Evolutionary conservation across 2,113 vertebrate species (phyloP), one percentile per base, ranked within the genome.

Genomic region (Melanostigma gelatinosum): DNA sequence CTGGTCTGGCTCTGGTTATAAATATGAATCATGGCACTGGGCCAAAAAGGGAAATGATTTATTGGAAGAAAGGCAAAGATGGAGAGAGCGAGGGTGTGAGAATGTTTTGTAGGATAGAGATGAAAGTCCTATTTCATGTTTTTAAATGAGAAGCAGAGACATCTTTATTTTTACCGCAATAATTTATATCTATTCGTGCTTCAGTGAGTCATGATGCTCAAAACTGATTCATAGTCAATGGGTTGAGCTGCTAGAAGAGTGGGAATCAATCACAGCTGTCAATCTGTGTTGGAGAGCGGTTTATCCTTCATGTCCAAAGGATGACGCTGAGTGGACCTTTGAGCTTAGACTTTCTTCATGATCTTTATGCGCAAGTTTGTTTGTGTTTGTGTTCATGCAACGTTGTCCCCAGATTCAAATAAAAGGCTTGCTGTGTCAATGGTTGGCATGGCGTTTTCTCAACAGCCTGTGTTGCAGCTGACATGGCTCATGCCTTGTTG

Each of bases 21-120:
- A 89, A 88, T 89, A 90, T 88, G 76, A 91, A 90, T 89, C 83
- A 84, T 87, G 64, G 55, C 16, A 24, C 72, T 58, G 72, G 70
- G 80, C 74, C 63, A 20, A 20, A 34, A 11, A 7, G 44, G n/a
- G 24, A 79, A 44, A 66, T 67, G 44, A 80, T 79, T 80, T 70
- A 85, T 71, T 63, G 32, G 62, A 57, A 34, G 52, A 80, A 74
- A 78, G 40, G 60, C 68, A 74, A 46, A 75, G 71, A 82, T 75
- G 44, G 11, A 54, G 34, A 77, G 68, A 72, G 63, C 16, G 32
- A 73, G 62, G 60, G 63, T 68, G 55, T 71, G 62, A 75, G 50
- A 75, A 69, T 34, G 40, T 78, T 78, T 54, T 54, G 63, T 13
- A 27, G 57, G 57, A 32, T n/a, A 70, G 73, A 73, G 73, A 76